Evolutionary conservation across 2,888 invertebrate species (phyloP).

Genomic region (Colostygia pectinataria): DNA sequence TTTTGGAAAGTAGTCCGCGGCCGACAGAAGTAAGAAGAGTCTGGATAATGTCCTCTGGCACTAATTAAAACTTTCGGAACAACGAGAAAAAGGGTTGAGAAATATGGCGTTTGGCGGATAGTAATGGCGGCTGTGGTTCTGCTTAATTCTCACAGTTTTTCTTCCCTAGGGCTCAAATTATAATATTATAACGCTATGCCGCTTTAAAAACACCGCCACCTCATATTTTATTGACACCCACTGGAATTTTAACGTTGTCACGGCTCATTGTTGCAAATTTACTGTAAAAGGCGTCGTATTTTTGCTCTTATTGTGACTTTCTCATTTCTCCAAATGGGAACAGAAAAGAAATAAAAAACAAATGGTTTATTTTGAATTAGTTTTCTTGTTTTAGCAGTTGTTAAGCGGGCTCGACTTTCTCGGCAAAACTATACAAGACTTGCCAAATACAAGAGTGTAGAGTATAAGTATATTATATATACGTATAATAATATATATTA

Average conservation of each 20-base stretch:
- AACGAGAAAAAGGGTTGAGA: constrained; percentile 76
- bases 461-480: too few species aligned
- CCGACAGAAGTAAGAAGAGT: constrained; percentile 62
- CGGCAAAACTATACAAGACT: too few species aligned
- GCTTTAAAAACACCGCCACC: constrained; percentile 20
- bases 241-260: constrained; percentile 20
- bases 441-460: too few species aligned
- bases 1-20: constrained; percentile 57
- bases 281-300: constrained; percentile 20
- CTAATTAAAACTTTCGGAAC: constrained; percentile 80
- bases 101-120: constrained; percentile 74
- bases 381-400: constrained; percentile 10
- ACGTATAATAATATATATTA: too few species aligned
- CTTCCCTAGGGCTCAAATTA: constrained; percentile 53
- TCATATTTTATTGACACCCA: constrained; percentile 28
- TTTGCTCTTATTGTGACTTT: constrained; percentile 18
- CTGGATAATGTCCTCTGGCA: constrained; percentile 79
- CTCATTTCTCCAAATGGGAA: constrained; percentile 24
- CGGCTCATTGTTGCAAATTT: constrained; percentile 17
- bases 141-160: constrained; percentile 70
- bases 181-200: constrained; percentile 49
- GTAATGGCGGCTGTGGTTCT: constrained; percentile 68
- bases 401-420: too few species aligned
- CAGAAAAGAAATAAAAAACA: constrained; percentile 15
- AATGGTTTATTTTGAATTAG: constrained; percentile 10